Conservation (phyloP, 2,113 vertebrate species). For the Hydropotes inermis region DNA sequence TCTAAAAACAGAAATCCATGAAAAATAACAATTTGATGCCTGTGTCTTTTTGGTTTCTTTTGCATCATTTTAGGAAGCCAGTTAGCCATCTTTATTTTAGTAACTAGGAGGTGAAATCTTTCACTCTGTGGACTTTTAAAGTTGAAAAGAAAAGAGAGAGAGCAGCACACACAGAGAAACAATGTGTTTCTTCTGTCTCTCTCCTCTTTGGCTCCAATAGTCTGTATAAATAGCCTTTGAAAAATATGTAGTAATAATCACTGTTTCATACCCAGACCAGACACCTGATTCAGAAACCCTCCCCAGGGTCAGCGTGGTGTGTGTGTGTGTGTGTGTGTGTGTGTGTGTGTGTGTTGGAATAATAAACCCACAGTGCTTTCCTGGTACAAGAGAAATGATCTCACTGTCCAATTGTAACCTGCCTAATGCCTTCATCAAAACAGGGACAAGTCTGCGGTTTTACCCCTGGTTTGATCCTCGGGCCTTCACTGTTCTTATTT, state of each 20-base stretch:
- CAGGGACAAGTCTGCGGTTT: constrained; percentile 81
- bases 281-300: not conserved
- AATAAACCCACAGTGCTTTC: not conserved
- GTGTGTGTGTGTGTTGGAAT: not conserved
- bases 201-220: not conserved
- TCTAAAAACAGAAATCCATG: not conserved
- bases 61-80: constrained; percentile 5
- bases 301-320: not conserved
- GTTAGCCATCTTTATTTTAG: not conserved
- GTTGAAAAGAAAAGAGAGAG: not conserved
- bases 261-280: not conserved
- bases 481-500: constrained; percentile 82
- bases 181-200: not conserved
- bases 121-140: not conserved
- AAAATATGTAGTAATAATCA: not conserved
- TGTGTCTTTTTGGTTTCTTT: not conserved
- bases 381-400: constrained; percentile 34
- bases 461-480: constrained; percentile 83
- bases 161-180: not conserved
- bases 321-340: not conserved
- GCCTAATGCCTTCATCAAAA: constrained; percentile 76
- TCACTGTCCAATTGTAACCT: constrained; percentile 55
- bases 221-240: constrained; percentile 22
- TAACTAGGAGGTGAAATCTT: not conserved
- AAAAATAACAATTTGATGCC: not conserved